Conservation (phyloP, 2,113 vertebrate genomes). For the Trichechus manatus region DNA sequence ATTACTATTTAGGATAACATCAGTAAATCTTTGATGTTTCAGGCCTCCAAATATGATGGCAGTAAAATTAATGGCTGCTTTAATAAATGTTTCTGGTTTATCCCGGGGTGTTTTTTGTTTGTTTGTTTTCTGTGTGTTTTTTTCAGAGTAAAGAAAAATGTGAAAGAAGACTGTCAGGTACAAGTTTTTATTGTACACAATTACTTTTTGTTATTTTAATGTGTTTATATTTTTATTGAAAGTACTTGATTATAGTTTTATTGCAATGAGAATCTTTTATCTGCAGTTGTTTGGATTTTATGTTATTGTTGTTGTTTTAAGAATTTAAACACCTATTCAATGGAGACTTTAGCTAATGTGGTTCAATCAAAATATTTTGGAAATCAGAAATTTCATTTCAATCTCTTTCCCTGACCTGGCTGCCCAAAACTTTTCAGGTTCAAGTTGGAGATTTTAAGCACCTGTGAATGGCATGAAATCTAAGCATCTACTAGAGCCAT, state of each 20-base stretch:
- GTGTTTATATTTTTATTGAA: constrained; percentile 52
- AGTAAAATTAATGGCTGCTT: constrained; percentile 62
- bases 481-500: neutral
- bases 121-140: neutral
- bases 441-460: constrained; percentile 20
- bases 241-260: constrained; percentile 49
- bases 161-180: constrained; percentile 7
- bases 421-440: neutral
- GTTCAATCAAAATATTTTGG: neutral
- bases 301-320: constrained; percentile 48
- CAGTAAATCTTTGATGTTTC: constrained; percentile 74
- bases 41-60: constrained; percentile 37
- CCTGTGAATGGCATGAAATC: neutral
- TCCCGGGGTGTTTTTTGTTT: neutral
- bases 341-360: constrained; percentile 7
- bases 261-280: constrained; percentile 10
- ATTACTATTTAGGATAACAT: constrained; percentile 65
- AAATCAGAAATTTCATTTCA: constrained; percentile 37
- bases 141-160: constrained; percentile 56
- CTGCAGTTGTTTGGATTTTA: constrained; percentile 47
- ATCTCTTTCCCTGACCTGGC: neutral
- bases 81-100: constrained; percentile 67
- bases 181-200: neutral
- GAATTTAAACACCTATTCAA: neutral
- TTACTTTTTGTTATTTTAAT: constrained; percentile 34